Evolutionary conservation across 2,888 invertebrate species (phyloP), one percentile per base, ranked within the genome.

Genomic region (Balanococcus diminutus): DNA sequence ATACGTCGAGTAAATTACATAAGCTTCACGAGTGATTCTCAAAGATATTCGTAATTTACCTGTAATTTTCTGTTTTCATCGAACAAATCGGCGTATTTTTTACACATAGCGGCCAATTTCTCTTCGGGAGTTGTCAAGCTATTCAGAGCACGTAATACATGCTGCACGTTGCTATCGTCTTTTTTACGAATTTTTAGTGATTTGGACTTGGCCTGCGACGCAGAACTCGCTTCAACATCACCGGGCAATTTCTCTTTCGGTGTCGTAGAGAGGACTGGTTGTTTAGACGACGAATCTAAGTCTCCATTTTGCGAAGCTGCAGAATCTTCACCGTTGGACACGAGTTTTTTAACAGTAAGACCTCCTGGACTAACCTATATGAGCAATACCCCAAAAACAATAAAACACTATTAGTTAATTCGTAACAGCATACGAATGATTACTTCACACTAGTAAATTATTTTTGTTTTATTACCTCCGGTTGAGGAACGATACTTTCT

Each of bases 31-130:
- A n/a, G n/a, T n/a, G n/a, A n/a, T n/a, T n/a, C n/a, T n/a, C 5
- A 8, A 86, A 84, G 25, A 32, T 72, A 42, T n/a, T 9, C 1
- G 4, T 19, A 1, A 28, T 46, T 91, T 87, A 91, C 90, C 87
- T 92, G 92, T 87, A 92, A 89, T 87, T 92, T 92, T 87, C 92
- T 91, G 89, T 93, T 94, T 86, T 95, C 95, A 88, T 96, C 95
- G 14, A 94, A 92, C 4, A 94, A 91, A 88, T 96, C 95, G 0
- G 94, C 91, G 89, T 95, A 96, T 89, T 95, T 96, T 88, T 94
- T 94, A 88, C 93, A 93, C 87, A 96, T 91, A 0, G 92, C 91
- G 3, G 92, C 91, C 39, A 95, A 90, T 90, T 95, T 95, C 88
- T 95, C 95, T 87, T 94, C 94, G 0, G 93, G 90, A 0, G 92